phyloP scores from a whole-genome alignment of 2,888 invertebrate species.

The Branchipolynoe longqiensis region DNA sequence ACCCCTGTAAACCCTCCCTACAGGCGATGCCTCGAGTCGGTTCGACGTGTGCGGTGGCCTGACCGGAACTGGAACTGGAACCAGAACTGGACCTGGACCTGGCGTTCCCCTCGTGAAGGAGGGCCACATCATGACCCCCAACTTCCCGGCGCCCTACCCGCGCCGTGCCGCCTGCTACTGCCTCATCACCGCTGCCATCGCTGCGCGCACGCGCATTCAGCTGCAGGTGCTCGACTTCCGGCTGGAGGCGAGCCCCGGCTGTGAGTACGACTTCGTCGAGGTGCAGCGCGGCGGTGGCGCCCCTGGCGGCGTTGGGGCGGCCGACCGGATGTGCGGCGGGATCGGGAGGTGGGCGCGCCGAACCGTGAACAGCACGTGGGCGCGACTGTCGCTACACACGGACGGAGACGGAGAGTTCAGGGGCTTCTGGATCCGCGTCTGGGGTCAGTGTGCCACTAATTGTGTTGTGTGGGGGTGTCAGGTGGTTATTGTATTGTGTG shows the following conservation, averaged over 20 bases:
- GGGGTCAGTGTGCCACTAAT: background rate
- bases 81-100: background rate
- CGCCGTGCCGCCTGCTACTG: background rate
- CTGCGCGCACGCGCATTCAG: constrained; percentile 11
- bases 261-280: background rate
- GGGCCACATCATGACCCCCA: constrained; percentile 43
- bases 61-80: background rate
- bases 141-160: constrained; percentile 33
- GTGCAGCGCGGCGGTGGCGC: background rate
- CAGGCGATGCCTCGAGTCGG: constrained; percentile 12
- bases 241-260: constrained; percentile 43
- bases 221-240: constrained; percentile 20
- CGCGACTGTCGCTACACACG: background rate
- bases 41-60: constrained; percentile 19
- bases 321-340: constrained; percentile 24
- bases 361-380: constrained; percentile 43
- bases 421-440: constrained; percentile 44
- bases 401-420: background rate
- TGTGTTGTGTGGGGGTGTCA: too few relatives aligned
- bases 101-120: constrained; percentile 20
- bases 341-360: constrained; percentile 1
- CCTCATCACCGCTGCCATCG: constrained; percentile 14
- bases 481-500: too few relatives aligned
- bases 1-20: too few relatives aligned
- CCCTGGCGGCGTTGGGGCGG: background rate